Percentiles rank a stretch among this genome's conserved stretches.
These are phyloP conservation scores for Anguilla megastoma DNA, from an alignment of 2,797 vertebrate genomes.

Conservation along the genomic window DNA sequence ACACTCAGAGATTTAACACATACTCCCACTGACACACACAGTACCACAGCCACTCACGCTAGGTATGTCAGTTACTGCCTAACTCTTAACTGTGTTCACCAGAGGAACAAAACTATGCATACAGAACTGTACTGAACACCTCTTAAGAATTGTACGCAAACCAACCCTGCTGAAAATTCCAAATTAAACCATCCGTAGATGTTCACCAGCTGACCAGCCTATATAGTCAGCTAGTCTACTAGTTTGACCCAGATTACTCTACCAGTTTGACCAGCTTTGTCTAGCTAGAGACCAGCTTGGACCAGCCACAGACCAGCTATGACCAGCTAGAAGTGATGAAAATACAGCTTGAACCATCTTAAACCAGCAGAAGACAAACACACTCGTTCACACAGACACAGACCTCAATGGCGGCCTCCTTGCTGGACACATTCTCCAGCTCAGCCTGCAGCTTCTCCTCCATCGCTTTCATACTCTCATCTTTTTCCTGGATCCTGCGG, in stretches of 20 bases:
- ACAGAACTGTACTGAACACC: no score
- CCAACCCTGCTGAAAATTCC: no score
- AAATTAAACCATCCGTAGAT: no score
- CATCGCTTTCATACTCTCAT: conserved; percentile 80
- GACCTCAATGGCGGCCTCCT: conserved; percentile 83
- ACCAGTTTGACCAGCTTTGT: no score
- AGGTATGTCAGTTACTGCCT: neutral
- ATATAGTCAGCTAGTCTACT: no score
- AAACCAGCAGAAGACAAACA: neutral
- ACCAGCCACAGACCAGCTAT: no score
- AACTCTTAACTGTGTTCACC: neutral
- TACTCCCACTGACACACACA: neutral
- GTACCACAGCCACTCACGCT: neutral
- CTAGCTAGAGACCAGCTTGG: no score
- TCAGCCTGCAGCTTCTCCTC: conserved; percentile 83
- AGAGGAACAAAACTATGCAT: neutral
- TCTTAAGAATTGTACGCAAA: no score
- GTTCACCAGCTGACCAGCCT: no score
- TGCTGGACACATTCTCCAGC: conserved; percentile 73
- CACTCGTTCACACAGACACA: conserved; percentile 9
- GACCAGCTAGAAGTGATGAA: no score
- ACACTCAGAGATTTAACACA: neutral
- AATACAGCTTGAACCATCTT: no score
- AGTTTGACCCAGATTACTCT: no score
- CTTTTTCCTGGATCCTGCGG: conserved; percentile 83